Evolutionary conservation across 2,113 vertebrate genomes (phyloP), one percentile per base, ranked within the genome.

Genomic region (Perognathus longimembris): DNA sequence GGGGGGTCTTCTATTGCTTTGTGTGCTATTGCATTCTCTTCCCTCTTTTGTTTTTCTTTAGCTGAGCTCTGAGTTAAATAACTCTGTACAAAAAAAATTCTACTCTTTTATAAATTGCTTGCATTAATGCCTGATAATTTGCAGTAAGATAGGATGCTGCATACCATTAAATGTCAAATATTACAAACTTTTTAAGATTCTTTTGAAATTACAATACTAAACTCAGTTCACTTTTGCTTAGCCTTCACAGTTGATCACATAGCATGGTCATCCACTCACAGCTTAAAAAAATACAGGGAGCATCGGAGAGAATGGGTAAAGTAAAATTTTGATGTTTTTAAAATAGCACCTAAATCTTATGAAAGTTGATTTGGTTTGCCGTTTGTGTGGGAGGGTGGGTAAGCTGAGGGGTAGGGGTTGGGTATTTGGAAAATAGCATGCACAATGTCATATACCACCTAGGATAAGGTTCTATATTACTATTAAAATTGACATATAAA

Each of bases 231-330:
- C 96, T 96, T 97, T 94, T 97, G 96, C 96, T 97, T 94, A 96
- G 96, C 95, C 95, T 97, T 97, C 95, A 96, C 96, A 96, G 96
- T 96, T 97, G 96, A 96, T 97, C 96, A 97, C 96, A 97, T 97
- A 97, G 96, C 95, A 95, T 97, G 96, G 96, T 96, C 96, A 96
- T 96, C 96, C 95, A 96, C 94, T 97, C 96, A 97, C 96, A 95
- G 94, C 96, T 97, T 96, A 94, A 94, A 97, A 96, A 97, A 92
- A 97, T 95, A 97, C 91, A 96, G 94, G 96, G 96, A 97, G 96
- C 96, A 96, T 95, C 96, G 96, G 91, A 97, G 93, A 97, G 95
- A 97, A 97, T 96, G 96, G 96, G 96, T 97, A 96, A 97, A 96
- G 96, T 97, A 97, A 97, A 95, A 92, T 96, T 97, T 97, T 97